Evolutionary conservation across 2,797 vertebrate species (phyloP).

Genomic region (Toxotes lorentzi): DNA sequence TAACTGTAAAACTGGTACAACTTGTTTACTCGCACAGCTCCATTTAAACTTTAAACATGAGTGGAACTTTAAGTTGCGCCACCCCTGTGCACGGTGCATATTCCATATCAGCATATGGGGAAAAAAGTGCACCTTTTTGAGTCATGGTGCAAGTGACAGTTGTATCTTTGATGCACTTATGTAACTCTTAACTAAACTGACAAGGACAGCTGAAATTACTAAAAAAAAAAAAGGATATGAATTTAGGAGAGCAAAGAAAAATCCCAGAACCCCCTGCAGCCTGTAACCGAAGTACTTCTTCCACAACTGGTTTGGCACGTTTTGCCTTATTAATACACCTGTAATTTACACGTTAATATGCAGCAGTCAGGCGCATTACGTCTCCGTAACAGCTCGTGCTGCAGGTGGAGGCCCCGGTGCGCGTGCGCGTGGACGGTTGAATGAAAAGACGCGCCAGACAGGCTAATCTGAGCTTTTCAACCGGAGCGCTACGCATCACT

Average conservation of each 20-base stretch:
- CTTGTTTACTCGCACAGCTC: background rate
- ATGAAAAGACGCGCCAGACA: slow-evolving; percentile 52
- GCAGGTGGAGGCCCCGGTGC: background rate
- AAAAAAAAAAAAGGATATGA: too few species aligned
- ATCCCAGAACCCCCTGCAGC: too few species aligned
- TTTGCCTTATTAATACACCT: background rate
- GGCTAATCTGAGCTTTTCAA: slow-evolving; percentile 62
- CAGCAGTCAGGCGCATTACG: too few species aligned
- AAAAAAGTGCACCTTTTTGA: background rate
- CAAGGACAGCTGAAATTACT: background rate
- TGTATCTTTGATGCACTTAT: background rate
- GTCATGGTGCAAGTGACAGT: background rate
- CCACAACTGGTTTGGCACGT: background rate
- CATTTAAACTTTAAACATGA: background rate
- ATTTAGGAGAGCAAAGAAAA: too few species aligned
- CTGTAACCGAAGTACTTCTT: too few species aligned
- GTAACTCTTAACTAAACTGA: background rate
- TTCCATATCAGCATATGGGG: too few species aligned
- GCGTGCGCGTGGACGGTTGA: slow-evolving; percentile 33
- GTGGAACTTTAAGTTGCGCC: background rate
- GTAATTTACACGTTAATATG: background rate
- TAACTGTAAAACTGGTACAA: background rate
- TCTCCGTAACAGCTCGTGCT: background rate
- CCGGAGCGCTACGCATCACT: slow-evolving; percentile 18
- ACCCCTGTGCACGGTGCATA: background rate